These are phyloP conservation scores for Dromius quadrimaculatus DNA, from an alignment of 2,888 invertebrate species.

Conservation along the genomic window DNA sequence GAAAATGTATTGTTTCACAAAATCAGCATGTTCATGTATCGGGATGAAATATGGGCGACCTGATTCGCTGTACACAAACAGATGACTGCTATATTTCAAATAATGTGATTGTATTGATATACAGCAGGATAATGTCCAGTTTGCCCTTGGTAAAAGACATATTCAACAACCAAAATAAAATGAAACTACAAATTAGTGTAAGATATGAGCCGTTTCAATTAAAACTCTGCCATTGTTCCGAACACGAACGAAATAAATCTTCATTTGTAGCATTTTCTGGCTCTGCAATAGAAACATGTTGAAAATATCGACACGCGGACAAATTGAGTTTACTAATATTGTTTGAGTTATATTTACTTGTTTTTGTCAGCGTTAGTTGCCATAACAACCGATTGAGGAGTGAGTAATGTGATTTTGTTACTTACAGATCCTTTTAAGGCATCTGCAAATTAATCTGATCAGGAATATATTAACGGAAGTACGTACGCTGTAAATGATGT, in stretches of 20 bases:
- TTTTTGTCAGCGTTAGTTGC: conserved; percentile 19
- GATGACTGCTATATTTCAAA: no score
- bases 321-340: conserved; percentile 35
- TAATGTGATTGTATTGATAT: no score
- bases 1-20: conserved; percentile 8
- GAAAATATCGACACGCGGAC: conserved; percentile 32
- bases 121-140: no score
- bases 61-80: no score
- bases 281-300: conserved; percentile 12
- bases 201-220: conserved; percentile 8
- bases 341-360: conserved; percentile 34
- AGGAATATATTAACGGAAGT: conserved; percentile 34
- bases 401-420: conserved; percentile 24
- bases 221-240: not conserved
- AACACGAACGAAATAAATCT: conserved; percentile 23
- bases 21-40: conserved; percentile 19
- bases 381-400: conserved; percentile 24
- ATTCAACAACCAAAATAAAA: no score
- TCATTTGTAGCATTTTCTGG: conserved; percentile 12
- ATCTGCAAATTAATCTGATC: conserved; percentile 14
- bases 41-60: not conserved
- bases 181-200: no score
- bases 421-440: conserved; percentile 16
- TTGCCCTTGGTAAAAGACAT: no score
- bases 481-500: no score